A percentile compares a stretch with the other conserved stretches of the same genome.
Conservation (phyloP, 2,797 vertebrate species). For the Coranthus polyacanthus region DNA sequence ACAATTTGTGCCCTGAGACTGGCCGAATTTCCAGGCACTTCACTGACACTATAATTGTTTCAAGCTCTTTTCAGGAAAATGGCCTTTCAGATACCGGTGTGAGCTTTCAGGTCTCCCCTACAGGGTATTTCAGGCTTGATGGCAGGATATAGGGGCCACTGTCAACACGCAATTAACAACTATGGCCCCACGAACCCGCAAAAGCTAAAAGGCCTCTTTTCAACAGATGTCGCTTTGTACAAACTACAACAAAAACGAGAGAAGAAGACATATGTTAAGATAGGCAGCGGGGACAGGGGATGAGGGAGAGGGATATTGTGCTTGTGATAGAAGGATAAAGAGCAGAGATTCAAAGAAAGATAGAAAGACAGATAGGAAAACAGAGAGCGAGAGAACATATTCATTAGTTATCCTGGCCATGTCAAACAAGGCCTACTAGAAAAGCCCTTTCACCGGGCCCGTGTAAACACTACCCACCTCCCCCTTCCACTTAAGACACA, state of each 20-base stretch:
- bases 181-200: conserved; percentile 43
- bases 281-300: conserved; percentile 1
- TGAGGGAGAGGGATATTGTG: conserved; percentile 34
- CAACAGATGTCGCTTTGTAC: conserved; percentile 66
- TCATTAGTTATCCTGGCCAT: conserved; percentile 77
- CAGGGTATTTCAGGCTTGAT: conserved; percentile 55
- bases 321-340: conserved; percentile 53
- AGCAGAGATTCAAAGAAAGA: conserved; percentile 39
- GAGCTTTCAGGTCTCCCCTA: conserved; percentile 59
- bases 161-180: conserved; percentile 80
- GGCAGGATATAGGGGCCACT: conserved; percentile 75
- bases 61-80: conserved; percentile 56
- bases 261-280: conserved; percentile 32
- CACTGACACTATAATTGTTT: conserved; percentile 60
- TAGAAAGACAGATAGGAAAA: conserved; percentile 38
- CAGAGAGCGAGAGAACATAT: conserved; percentile 42
- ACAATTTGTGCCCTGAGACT: conserved; percentile 26
- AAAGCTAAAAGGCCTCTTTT: conserved; percentile 59
- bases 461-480: conserved; percentile 76
- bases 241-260: conserved; percentile 30
- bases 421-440: conserved; percentile 81
- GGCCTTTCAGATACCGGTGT: conserved; percentile 45
- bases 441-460: conserved; percentile 72
- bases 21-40: conserved; percentile 42
- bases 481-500: conserved; percentile 73